Evolutionary conservation across 2,797 vertebrate genomes (phyloP).

Genomic region (Glyptemys insculpta): DNA sequence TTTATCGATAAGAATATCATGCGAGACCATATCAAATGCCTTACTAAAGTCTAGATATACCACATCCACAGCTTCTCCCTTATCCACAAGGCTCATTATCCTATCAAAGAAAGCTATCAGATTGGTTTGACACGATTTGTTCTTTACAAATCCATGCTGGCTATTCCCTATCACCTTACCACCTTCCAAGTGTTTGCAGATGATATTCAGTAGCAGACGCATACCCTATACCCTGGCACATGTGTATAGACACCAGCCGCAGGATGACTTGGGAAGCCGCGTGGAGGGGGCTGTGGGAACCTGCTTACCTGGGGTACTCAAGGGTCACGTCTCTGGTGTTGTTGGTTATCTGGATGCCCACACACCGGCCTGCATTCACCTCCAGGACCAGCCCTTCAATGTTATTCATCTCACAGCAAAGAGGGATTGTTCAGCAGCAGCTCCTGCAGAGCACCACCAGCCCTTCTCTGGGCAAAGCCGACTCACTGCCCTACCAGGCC

Average conservation of each 20-base stretch:
- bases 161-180: too few relatives aligned
- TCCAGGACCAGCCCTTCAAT: not conserved
- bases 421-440: not conserved
- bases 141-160: too few relatives aligned
- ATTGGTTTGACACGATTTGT: too few relatives aligned
- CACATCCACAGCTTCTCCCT: too few relatives aligned
- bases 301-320: not conserved
- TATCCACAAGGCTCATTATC: too few relatives aligned
- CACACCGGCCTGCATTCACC: not conserved
- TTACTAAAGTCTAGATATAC: too few relatives aligned
- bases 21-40: too few relatives aligned
- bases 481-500: not conserved
- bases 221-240: not conserved
- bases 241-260: rapidly evolving
- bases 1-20: too few relatives aligned
- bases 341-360: not conserved
- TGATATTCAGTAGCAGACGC: not conserved
- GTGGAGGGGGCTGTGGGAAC: not conserved
- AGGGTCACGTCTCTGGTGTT: not conserved
- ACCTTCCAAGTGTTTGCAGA: too few relatives aligned
- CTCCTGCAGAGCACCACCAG: too few relatives aligned
- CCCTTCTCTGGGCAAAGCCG: not conserved
- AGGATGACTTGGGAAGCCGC: not conserved
- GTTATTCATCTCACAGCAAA: not conserved
- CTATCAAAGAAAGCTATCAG: too few relatives aligned